These are phyloP conservation scores for Megaceryle torquata DNA, from an alignment of 2,113 vertebrate genomes.

Conservation along the genomic window DNA sequence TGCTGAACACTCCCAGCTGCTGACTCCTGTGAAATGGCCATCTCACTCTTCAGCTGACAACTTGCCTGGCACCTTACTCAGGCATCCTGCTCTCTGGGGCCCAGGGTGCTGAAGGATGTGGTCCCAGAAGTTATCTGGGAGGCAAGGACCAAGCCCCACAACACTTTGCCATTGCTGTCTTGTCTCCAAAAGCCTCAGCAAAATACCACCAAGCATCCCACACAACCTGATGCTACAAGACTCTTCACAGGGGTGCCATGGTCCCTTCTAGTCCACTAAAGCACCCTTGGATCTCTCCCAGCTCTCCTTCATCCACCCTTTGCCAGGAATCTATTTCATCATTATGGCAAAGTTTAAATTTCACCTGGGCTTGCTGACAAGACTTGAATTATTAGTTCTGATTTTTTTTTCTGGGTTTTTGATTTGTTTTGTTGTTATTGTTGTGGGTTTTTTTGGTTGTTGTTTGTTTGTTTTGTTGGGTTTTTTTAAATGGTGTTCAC, in stretches of 20 bases:
- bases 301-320: not conserved
- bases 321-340: not conserved
- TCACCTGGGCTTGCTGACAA: not conserved
- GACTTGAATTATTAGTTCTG: not conserved
- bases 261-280: not conserved
- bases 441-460: too few species aligned
- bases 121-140: not conserved
- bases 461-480: not conserved
- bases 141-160: fast-evolving
- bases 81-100: fast-evolving
- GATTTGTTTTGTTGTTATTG: not conserved
- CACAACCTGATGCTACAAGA: not conserved
- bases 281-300: not conserved
- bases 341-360: not conserved
- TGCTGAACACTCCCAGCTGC: not conserved
- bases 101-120: fast-evolving
- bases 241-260: not conserved
- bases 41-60: not conserved
- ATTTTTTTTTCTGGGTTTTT: not conserved
- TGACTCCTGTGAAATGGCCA: fast-evolving
- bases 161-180: not conserved
- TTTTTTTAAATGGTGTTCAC: not conserved
- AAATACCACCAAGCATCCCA: not conserved
- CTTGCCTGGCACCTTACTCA: fast-evolving
- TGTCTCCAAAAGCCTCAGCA: not conserved